phyloP scores from a whole-genome alignment of 1,140 invertebrate genomes.

The Lepidurus apus region DNA sequence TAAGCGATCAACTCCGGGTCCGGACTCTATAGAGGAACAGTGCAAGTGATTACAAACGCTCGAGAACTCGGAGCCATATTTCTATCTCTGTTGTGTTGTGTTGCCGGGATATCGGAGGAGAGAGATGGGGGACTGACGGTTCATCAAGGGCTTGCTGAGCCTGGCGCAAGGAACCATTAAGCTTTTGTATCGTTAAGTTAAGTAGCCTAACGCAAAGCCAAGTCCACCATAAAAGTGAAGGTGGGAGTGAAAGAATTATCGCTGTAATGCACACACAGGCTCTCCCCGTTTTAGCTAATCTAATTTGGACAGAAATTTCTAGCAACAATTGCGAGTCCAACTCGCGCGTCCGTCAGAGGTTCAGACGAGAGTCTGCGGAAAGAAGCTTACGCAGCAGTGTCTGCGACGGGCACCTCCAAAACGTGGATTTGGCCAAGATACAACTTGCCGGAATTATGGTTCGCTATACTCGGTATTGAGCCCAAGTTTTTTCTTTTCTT shows the following conservation, averaged over 20 bases:
- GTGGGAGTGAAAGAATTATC: background rate
- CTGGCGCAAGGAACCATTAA: background rate
- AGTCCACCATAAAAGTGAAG: background rate
- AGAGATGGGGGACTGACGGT: background rate
- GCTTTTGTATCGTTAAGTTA: background rate
- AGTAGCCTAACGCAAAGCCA: background rate
- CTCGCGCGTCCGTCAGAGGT: too few relatives aligned
- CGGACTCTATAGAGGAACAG: too few relatives aligned
- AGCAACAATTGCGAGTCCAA: too few relatives aligned
- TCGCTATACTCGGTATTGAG: background rate
- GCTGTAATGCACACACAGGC: background rate
- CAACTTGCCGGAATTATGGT: background rate
- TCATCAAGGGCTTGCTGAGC: background rate
- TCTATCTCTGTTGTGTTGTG: background rate
- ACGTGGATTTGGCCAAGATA: too few relatives aligned
- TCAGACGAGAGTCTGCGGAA: too few relatives aligned
- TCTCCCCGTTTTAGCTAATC: too few relatives aligned
- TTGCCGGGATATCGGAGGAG: background rate
- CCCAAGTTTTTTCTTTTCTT: background rate
- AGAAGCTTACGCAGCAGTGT: too few relatives aligned
- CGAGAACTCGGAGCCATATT: background rate
- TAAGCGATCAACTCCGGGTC: background rate
- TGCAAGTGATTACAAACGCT: background rate
- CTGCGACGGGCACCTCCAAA: too few relatives aligned
- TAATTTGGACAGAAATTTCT: too few relatives aligned